A percentile compares a stretch with the other conserved stretches of the same genome.
Conservation (phyloP, 2,113 vertebrate genomes). For the Damaliscus lunatus region DNA sequence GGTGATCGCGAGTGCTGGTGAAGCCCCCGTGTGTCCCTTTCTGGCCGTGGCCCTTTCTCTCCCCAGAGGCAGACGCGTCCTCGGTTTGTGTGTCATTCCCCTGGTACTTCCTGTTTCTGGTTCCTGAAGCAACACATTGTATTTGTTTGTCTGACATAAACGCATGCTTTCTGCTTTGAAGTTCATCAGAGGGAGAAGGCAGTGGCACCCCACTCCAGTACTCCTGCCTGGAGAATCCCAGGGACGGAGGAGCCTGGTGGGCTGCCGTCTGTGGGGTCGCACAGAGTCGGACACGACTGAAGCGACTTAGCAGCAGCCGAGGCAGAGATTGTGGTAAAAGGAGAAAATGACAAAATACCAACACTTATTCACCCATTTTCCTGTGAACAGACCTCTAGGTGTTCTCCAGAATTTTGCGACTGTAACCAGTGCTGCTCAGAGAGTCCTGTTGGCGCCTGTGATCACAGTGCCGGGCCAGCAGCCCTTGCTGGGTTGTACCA, state of each 20-base stretch:
- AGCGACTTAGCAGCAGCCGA: no score
- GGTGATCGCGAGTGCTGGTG: neutral
- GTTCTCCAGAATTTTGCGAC: neutral
- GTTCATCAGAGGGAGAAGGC: no score
- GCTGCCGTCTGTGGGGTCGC: no score
- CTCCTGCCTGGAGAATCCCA: no score
- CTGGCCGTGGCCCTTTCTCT: neutral
- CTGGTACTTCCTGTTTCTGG: fast-evolving
- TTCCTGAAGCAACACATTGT: fast-evolving
- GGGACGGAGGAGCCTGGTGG: no score
- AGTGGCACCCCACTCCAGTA: no score
- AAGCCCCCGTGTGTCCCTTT: neutral
- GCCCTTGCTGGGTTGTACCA: neutral
- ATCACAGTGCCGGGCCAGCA: fast-evolving
- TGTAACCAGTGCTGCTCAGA: neutral
- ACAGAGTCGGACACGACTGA: no score
- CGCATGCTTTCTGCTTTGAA: fast-evolving
- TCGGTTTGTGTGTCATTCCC: neutral
- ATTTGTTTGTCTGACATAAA: neutral
- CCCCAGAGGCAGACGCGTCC: neutral
- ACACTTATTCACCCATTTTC: fast-evolving
- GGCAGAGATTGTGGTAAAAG: neutral
- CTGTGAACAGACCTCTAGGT: neutral
- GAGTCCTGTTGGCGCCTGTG: neutral
- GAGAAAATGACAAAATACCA: no score